These are phyloP conservation scores for Caenorhabditis doughertyi DNA, from an alignment of 2,888 invertebrate species.

Conservation along the genomic window DNA sequence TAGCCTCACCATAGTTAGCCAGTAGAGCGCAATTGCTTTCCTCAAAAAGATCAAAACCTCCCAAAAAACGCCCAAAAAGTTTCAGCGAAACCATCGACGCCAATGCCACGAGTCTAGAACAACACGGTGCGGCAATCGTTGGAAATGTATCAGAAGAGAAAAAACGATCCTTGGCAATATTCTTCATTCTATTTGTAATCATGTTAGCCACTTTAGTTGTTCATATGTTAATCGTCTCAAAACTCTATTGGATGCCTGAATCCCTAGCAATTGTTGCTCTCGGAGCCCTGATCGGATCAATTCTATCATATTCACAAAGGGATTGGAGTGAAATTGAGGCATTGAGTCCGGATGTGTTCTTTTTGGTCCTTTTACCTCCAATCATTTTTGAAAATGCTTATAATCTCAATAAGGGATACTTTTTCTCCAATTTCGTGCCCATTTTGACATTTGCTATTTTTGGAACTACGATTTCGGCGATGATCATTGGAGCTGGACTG, in stretches of 20 bases:
- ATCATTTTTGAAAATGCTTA: slow-evolving; percentile 99
- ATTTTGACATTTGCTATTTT: slow-evolving; percentile 97
- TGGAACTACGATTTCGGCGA: slow-evolving; percentile 96
- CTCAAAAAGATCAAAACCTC: background rate
- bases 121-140: slow-evolving; percentile 74
- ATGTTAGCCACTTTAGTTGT: slow-evolving; percentile 95
- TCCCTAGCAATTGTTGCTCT: slow-evolving; percentile 97
- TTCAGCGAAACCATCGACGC: slow-evolving; percentile 66
- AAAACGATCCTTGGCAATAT: slow-evolving; percentile 87
- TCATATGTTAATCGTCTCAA: slow-evolving; percentile 94
- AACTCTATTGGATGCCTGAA: slow-evolving; percentile 97
- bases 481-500: slow-evolving; percentile 96
- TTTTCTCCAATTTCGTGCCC: slow-evolving; percentile 96
- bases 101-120: slow-evolving; percentile 69
- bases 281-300: slow-evolving; percentile 82
- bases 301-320: slow-evolving; percentile 76
- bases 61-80: slow-evolving; percentile 2
- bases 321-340: slow-evolving; percentile 80
- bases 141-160: slow-evolving; percentile 73
- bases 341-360: slow-evolving; percentile 89
- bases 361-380: slow-evolving; percentile 95
- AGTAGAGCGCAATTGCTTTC: background rate
- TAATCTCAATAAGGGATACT: slow-evolving; percentile 91
- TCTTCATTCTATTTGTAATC: slow-evolving; percentile 96
- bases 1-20: background rate